Base-by-base conservation (phyloP, 64 coral and sea anemone species). In the Montipora sp. region DNA sequence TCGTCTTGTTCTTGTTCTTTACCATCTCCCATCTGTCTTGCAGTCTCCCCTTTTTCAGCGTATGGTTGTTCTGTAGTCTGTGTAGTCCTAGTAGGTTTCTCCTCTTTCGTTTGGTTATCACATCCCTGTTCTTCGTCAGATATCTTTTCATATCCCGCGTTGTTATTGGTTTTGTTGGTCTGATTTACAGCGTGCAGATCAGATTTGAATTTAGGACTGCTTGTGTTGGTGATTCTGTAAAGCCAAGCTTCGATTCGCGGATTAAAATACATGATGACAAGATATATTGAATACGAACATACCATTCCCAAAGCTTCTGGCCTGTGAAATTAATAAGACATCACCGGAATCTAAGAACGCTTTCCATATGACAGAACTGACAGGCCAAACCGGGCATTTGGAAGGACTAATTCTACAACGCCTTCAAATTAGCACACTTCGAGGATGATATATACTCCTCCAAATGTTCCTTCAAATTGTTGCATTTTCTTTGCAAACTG, bases 221-320 rank as follows among this genome's bases (percentile, higher is more conserved):
- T 90, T 14, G 94, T 95, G 27, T 95, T 92, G 2, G 94, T 96
- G 24, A 96, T 55, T 61, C 47, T 88, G 27, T 96, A 90, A 75
- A 93, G 55, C 66, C 79, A 96, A 7, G 72, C 79, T 49, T 92
- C 90, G 2, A 96, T 83, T 16, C 78, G 59, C 3, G 94, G 87
- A 53, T 96, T 96, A 78, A 96, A 96, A 60, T 89, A 96, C 90
- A 96, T 93, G 20, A 96, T 83, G 9, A 96, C 51, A 0, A 96
- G 23, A 83, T 96, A 96, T 2, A 93, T 19, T 1, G 79, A 92
- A 22, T 93, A 96, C 36, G 88, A 93, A 7, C 78, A 93, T 27
- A 76, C 78, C 90, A 96, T 92, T 2, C 59, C 86, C 13, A 82
- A 84, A 51, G 94, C 94, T 83, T 96, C 94, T 18, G 89, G 91